These are phyloP conservation scores for Triops cancriformis DNA, from an alignment of 1,140 invertebrate genomes.

Conservation along the genomic window DNA sequence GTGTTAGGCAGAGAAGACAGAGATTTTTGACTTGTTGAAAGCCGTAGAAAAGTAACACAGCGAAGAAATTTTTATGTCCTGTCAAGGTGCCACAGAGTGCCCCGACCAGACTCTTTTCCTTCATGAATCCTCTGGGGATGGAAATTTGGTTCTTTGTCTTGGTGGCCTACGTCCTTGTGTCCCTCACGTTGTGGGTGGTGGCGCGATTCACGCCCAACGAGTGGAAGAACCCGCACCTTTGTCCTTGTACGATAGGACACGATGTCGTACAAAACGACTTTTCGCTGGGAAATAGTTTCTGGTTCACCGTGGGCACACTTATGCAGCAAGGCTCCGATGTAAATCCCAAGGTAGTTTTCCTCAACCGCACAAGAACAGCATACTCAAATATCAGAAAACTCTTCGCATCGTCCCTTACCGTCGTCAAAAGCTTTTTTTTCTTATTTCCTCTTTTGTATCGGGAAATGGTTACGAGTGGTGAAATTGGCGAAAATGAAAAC, in stretches of 20 bases:
- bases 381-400: neutral
- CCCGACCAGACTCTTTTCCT: slow-evolving; percentile 50
- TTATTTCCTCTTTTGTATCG: neutral
- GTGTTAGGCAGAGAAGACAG: neutral
- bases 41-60: neutral
- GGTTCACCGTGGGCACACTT: slow-evolving; percentile 62
- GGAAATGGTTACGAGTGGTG: too few relatives aligned
- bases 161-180: slow-evolving; percentile 47
- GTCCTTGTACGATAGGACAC: slow-evolving; percentile 39
- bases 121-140: slow-evolving; percentile 50
- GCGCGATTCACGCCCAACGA: slow-evolving; percentile 52
- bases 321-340: slow-evolving; percentile 53
- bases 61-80: slow-evolving; percentile 6
- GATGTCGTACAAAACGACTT: slow-evolving; percentile 56
- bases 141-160: slow-evolving; percentile 52
- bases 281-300: slow-evolving; percentile 71
- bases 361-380: neutral
- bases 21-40: slow-evolving; percentile 7
- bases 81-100: slow-evolving; percentile 38
- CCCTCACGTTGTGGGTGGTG: slow-evolving; percentile 48
- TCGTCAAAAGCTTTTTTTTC: neutral
- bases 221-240: slow-evolving; percentile 39
- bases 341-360: slow-evolving; percentile 38
- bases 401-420: neutral
- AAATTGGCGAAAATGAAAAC: too few relatives aligned